Conservation (phyloP, 1,140 invertebrate species). For the Neodiprion lecontei region DNA sequence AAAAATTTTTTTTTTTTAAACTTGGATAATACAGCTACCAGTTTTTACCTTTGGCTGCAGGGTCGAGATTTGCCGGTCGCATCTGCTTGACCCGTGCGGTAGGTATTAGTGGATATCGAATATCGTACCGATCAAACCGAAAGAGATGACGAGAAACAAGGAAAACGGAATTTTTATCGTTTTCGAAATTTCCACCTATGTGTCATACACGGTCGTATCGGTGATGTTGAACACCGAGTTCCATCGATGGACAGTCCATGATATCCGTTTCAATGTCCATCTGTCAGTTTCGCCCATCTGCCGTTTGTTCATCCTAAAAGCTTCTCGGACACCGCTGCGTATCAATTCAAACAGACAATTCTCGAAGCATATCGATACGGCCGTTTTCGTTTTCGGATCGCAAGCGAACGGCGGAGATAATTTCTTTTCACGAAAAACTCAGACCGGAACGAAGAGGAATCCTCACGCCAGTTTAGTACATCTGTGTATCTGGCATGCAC, state of each 20-base stretch:
- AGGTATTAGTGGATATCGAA: too few species aligned
- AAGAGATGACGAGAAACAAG: too few species aligned
- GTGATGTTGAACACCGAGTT: neutral
- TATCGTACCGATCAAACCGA: neutral
- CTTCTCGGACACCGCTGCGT: neutral
- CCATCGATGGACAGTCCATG: neutral
- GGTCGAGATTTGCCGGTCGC: neutral
- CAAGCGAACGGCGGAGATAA: too few species aligned
- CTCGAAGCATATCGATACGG: too few species aligned
- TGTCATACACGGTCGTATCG: neutral
- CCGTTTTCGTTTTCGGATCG: too few species aligned
- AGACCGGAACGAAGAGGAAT: too few species aligned
- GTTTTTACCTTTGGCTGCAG: neutral
- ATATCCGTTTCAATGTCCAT: slow-evolving; percentile 5
- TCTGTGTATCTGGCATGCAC: too few species aligned
- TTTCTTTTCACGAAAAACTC: too few species aligned
- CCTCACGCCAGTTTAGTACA: too few species aligned
- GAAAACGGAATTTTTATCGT: too few species aligned
- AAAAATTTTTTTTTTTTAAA: neutral
- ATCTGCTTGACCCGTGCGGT: neutral
- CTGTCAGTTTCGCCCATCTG: neutral
- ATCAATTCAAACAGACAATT: too few species aligned
- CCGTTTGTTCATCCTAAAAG: slow-evolving; percentile 7
- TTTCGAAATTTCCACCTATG: neutral
- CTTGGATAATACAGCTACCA: neutral